Base-by-base conservation (phyloP, 2,797 vertebrate species). In the Pempheris klunzingeri region DNA sequence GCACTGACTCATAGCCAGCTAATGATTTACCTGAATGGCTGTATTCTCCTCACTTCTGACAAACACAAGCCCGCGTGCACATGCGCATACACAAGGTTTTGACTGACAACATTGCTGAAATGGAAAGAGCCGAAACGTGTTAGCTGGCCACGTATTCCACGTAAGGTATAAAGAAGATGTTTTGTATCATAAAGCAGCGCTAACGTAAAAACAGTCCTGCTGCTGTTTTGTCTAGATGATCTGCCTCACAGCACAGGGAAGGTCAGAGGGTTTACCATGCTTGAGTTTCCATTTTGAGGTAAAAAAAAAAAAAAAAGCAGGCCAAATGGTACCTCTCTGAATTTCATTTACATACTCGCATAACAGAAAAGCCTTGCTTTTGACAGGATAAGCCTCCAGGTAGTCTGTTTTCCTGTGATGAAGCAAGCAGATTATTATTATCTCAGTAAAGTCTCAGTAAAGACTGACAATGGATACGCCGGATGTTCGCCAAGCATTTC, bases 21-120 rank as follows among this genome's bases (percentile, higher is more conserved):
- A 94, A 95, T 94, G 80, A 95, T 95, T 94, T 82, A 94, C 92
- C 81, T 80, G 72, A 83, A 90, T 80, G 87, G 80, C 81, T 75
- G 78, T 68, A 67, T 88, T 86, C 78, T 80, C 64, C 68, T 78
- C 75, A 55, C 70, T 53, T 54, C 71, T 70, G 73, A 70, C 54
- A 71, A 57, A 80, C 74, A 74, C 41, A 20, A 22, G 30, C 76
- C 69, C 77, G 60, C 61, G 71, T 53, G 64, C 81, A 74, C 62
- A 73, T 22, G 30, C 77, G 84, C 82, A 43, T 63, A 66, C 74
- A 67, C 77, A 32, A 14, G 14, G 41, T 54, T 24, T n/a, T 22
- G 6, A 62, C 9, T 26, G 26, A 10, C 18, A n/a, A n/a, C n/a
- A n/a, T n/a, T n/a, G n/a, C n/a, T 44, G 41, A 70, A 63, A 58